Evolutionary conservation across 2,113 vertebrate genomes (phyloP), one percentile per base, ranked within the genome.

Genomic region (Otis tarda): DNA sequence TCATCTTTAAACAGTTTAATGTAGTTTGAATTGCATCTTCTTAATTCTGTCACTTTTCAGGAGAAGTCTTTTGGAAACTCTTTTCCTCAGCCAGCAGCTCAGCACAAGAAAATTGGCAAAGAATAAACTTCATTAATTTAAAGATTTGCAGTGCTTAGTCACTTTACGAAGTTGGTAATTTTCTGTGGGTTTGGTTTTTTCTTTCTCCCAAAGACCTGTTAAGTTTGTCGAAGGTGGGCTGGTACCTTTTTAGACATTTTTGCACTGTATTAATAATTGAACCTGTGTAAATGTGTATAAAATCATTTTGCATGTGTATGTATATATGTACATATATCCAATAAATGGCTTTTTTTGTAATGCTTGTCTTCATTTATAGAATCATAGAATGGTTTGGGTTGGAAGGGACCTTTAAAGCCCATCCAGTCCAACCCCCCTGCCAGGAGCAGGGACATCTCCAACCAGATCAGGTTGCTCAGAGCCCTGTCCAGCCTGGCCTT

Each of bases 281-380:
- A 89, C 78, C 80, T 87, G 75, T 92, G 93, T 94, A 92, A 93
- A 96, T 95, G 89, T 96, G 73, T 94, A 92, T 63, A 95, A 93
- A 95, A 77, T 88, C 2, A 31, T 71, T 94, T 83, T 59, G 92
- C 95, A 77, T 96, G 94, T 60, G 0, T 78, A 24, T 93, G 77
- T 97, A 84, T 94, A 96, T 97, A 96, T 94, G 95, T 97, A 96
- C 65, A 94, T 94, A 94, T 45, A 88, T 15, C 77, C 87, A 96
- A 96, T 97, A 97, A 97, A 97, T 80, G 92, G 91, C 93, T 88
- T 92, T 96, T 43, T 96, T 86, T 55, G 6, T 95, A 97, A 18
- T 14, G 9, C 0, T 15, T 87, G 33, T 41, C 76, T 92, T 84
- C 33, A 31, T 86, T 65, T 24, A 5, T 27, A 22, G 31, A 43